Base-by-base conservation (phyloP, 2,888 invertebrate genomes). In the Omphaloscelis lunosa region DNA sequence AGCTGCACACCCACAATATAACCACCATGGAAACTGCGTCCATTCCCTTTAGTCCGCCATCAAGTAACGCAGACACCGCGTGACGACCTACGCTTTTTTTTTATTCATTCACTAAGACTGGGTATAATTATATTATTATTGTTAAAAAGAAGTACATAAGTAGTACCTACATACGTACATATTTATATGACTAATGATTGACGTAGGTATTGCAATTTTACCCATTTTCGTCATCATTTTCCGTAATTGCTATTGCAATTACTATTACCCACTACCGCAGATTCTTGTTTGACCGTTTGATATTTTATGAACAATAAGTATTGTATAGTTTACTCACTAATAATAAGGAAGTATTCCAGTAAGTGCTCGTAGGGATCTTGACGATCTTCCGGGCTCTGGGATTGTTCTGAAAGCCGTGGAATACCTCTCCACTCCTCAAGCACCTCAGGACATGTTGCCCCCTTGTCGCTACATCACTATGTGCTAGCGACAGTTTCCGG, bases 1-100 rank as follows among this genome's bases (percentile, higher is more conserved):
- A 86, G 79, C 70, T 71, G 71, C 53, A 65, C 77, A 69, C 86
- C 73, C 79, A 83, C 83, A 71, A 63, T 15, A 53, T 77, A 81
- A 39, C 79, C 83, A 75, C 83, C 65, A 72, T 79, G 72, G 80
- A 86, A 79, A 83, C 74, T 67, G 74, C 59, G 58, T 41, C 68
- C 72, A 72, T 82, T 74, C 86, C 82, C 78, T 82, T 69, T 27
- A 68, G 45, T 45, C 56, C 23, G 69, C 65, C 39, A 48, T 70
- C 59, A 58, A 68, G 63, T 83, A 73, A 78, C 84, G 71, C 68
- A 72, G 51, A 15, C 61, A 68, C 39, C 68, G 34, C 70, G 63
- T 69, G 83, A 86, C 69, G 58, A 23, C 69, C 56, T 51, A 80
- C 85, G 53, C 27, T 61, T 81, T 75, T 45, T 70, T 62, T 69